Percentiles rank a stretch among this genome's conserved stretches.
These are phyloP conservation scores for Drepana arcuata DNA, from an alignment of 1,140 invertebrate genomes.

Conservation along the genomic window DNA sequence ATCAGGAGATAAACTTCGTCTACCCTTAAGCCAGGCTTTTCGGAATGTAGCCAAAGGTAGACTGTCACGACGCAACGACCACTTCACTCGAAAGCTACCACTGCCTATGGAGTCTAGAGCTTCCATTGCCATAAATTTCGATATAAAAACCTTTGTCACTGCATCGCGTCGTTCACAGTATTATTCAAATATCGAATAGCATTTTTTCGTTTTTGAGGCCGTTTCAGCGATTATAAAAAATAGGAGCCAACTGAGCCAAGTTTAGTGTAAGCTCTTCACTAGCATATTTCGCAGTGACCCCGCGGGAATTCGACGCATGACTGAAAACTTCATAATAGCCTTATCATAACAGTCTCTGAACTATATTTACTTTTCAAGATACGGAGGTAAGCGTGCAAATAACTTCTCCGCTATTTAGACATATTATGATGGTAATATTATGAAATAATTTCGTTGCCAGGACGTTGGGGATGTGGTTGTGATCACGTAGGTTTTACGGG, in stretches of 20 bases:
- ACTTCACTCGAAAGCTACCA: constrained; percentile 9
- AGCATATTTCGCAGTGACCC: too few species aligned
- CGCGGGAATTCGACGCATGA: too few species aligned
- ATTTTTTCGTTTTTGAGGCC: not conserved
- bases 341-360: constrained; percentile 22
- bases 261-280: not conserved
- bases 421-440: not conserved
- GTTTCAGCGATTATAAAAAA: not conserved
- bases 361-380: constrained; percentile 28
- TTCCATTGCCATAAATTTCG: constrained; percentile 7
- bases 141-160: constrained; percentile 11
- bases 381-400: constrained; percentile 19
- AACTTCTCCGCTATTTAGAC: constrained; percentile 7
- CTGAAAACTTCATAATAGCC: too few species aligned
- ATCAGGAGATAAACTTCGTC: constrained; percentile 32
- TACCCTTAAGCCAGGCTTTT: constrained; percentile 41
- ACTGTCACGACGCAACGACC: constrained; percentile 42
- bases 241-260: not conserved
- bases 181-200: not conserved
- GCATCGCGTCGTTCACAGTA: not conserved
- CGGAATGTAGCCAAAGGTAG: constrained; percentile 40
- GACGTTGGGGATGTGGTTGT: too few species aligned
- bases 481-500: too few species aligned
- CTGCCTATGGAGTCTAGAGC: constrained; percentile 1
- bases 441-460: too few species aligned